Conservation (phyloP, 2,113 vertebrate species). For the mouse (Mus musculus) region DNA sequence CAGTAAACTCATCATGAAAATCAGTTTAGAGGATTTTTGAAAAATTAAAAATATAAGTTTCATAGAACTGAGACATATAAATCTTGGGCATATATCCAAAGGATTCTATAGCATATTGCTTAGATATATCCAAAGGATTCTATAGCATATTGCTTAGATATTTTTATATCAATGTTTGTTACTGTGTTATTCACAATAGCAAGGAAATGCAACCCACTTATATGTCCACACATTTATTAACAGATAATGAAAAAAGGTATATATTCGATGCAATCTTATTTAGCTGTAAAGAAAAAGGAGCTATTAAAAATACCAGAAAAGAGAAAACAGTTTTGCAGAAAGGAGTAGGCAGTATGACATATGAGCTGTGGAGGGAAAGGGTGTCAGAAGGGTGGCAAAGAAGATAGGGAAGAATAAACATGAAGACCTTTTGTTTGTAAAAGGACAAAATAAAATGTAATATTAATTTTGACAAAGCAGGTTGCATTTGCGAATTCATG, state of each 20-base stretch:
- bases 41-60: not conserved
- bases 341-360: not conserved
- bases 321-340: too few relatives aligned
- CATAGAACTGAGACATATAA: not conserved
- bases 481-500: not conserved
- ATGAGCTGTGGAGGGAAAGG: not conserved
- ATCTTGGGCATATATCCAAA: not conserved
- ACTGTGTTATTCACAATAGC: not conserved
- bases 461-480: not conserved
- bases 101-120: not conserved
- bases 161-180: not conserved
- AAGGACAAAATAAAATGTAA: not conserved
- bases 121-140: not conserved
- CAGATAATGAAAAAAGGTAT: not conserved
- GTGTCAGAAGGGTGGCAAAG: fast-evolving
- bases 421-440: not conserved
- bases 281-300: too few relatives aligned
- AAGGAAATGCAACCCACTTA: not conserved
- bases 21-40: not conserved
- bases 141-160: not conserved
- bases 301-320: not conserved
- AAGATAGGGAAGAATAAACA: not conserved
- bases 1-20: not conserved
- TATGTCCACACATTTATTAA: not conserved
- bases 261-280: not conserved